These are phyloP conservation scores for Exocentrus adspersus DNA, from an alignment of 2,888 invertebrate species.

Conservation along the genomic window DNA sequence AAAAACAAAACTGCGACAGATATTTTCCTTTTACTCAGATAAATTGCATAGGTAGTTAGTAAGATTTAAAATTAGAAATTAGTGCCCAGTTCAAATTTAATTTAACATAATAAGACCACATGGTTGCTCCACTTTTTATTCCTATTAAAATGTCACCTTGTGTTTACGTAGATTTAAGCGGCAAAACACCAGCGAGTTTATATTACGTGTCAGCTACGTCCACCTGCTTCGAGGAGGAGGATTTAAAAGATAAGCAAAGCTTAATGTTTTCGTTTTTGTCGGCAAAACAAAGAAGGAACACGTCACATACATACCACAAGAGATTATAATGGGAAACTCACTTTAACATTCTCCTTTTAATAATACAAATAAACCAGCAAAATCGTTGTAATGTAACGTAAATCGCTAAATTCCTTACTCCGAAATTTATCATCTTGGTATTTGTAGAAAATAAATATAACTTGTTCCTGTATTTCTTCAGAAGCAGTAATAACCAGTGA, in stretches of 20 bases:
- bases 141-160: slow-evolving; percentile 26
- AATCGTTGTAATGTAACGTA: slow-evolving; percentile 11
- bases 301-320: slow-evolving; percentile 6
- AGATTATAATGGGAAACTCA: slow-evolving; percentile 24
- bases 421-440: slow-evolving; percentile 23
- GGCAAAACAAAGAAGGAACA: slow-evolving; percentile 19
- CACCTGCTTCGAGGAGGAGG: slow-evolving; percentile 24
- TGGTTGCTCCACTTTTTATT: slow-evolving; percentile 22
- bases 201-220: slow-evolving; percentile 28
- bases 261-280: slow-evolving; percentile 23
- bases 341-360: slow-evolving; percentile 16
- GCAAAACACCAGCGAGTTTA: slow-evolving; percentile 30
- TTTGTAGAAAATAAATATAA: slow-evolving; percentile 24
- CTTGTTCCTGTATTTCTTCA: slow-evolving; percentile 5
- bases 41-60: no score
- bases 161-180: slow-evolving; percentile 24
- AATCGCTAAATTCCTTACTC: slow-evolving; percentile 26
- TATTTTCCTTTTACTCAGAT: no score
- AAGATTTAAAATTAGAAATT: neutral
- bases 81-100: neutral
- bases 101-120: slow-evolving; percentile 15
- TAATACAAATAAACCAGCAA: slow-evolving; percentile 25
- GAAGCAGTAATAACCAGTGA: slow-evolving; percentile 3
- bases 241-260: slow-evolving; percentile 23
- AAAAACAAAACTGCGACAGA: no score